Evolutionary conservation across 2,113 vertebrate species (phyloP), one percentile per base, ranked within the genome.

Genomic region (Hoplias malabaricus): DNA sequence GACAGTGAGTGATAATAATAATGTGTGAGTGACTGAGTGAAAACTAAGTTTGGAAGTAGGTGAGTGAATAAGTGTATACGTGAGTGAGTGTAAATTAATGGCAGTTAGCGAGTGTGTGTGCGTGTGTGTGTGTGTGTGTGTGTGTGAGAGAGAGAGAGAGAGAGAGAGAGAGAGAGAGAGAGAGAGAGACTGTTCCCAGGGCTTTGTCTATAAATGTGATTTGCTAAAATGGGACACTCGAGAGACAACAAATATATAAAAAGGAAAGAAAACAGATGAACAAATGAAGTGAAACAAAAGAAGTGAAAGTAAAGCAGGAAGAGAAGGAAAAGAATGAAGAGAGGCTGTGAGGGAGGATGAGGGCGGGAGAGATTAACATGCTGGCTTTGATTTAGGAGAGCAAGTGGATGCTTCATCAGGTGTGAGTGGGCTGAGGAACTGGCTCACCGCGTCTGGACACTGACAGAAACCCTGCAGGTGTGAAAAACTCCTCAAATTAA

Each of bases 381-480:
- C 2, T 16, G 38, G 31, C 8, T 21, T 42, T 36, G 70, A 27
- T 13, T 33, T 9, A 25, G 13, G 48, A 70, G 57, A 23, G 57
- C 21, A 8, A 31, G 42, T 33, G 33, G 66, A 40, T 4, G 67
- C 73, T 80, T 61, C 68, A 75, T 76, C 40, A 75, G 72, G 80
- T 82, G 69, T 79, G 84, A 53, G 70, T 21, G 38, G 56, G 38
- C 77, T 43, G 79, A 56, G 82, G 79, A 74, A 78, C 84, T 73
- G 31, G 33, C 87, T 88, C 11, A 10, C 76, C 13, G 3, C 56
- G 78, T 73, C 80, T 82, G 83, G 69, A 76, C 62, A 72, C 72
- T 82, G 84, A 84, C 82, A 67, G 80, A 63, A 85, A 84, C 36
- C 80, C 81, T 78, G 80, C 61, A 87, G 85, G 85, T 90, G 88